These are phyloP conservation scores for Gracilinanus agilis DNA, from an alignment of 2,113 vertebrate genomes.

Conservation along the genomic window DNA sequence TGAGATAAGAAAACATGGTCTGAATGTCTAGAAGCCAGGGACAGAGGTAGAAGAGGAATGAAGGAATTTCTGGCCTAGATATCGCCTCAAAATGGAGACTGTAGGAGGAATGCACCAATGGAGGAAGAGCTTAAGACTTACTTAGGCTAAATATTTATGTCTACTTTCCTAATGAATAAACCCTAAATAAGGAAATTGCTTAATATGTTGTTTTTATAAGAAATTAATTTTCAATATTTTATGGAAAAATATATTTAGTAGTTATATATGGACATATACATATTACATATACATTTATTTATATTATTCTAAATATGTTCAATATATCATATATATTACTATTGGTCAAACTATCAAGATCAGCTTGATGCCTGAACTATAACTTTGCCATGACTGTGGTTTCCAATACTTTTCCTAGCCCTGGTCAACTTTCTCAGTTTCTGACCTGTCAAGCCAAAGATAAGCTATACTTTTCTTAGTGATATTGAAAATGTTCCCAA, in stretches of 20 bases:
- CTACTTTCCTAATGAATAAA: background rate
- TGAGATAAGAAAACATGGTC: background rate
- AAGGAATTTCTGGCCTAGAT: background rate
- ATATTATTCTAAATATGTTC: too few species aligned
- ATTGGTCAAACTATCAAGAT: constrained; percentile 34
- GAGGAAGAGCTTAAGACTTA: background rate
- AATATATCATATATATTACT: background rate
- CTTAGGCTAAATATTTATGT: constrained; percentile 11
- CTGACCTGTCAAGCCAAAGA: constrained; percentile 76
- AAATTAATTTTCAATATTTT: constrained; percentile 59
- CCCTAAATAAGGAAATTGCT: constrained; percentile 27
- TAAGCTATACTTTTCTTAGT: constrained; percentile 58
- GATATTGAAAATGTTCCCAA: constrained; percentile 75
- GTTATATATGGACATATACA: constrained; percentile 22
- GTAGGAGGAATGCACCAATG: background rate
- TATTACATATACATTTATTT: too few species aligned
- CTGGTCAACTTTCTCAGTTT: constrained; percentile 70
- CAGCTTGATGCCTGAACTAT: constrained; percentile 60
- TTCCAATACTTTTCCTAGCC: constrained; percentile 71
- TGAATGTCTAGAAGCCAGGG: background rate
- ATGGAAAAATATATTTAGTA: background rate
- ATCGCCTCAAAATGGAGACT: background rate
- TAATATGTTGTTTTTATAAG: constrained; percentile 46
- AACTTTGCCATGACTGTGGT: constrained; percentile 80
- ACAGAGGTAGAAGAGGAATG: background rate